Base-by-base conservation (phyloP, 2,888 invertebrate species). In the Apamea epomidion region DNA sequence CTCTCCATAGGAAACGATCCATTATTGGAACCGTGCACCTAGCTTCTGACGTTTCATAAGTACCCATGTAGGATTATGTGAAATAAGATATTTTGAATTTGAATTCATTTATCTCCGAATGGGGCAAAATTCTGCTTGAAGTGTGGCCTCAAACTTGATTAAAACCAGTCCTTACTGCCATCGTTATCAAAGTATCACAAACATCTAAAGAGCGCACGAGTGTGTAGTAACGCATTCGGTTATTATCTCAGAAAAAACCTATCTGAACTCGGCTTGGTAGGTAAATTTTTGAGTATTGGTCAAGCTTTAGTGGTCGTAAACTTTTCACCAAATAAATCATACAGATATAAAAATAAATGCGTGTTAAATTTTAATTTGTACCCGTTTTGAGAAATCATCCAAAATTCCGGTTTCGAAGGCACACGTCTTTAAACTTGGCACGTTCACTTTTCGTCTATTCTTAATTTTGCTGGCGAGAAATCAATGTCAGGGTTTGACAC, bases 381-480 rank as follows among this genome's bases (percentile, higher is more conserved):
- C 54, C 87, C 83, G 78, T 81, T 88, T 88, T 75, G 12, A 78
- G 79, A 81, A 82, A 81, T 82, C 78, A 76, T 67, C 54, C 58
- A 67, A 68, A 81, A 80, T 76, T 76, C 72, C 78, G 77, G 83
- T 87, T 87, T 60, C 45, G 76, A 75, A 72, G 29, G 58, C 48
- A 78, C 60, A 83, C 64, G 42, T 48, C 79, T 60, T 71, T 18
- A 68, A 85, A 82, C 69, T 89, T 89, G 87, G 88, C 84, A 83
- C 82, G 84, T 77, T 54, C 54, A 74, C 72, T 62, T 87, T 81
- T 75, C 73, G 45, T 84, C 80, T 85, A 84, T 86, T 88, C 81
- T 84, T 87, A 81, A 78, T 83, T 75, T 80, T 83, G 78, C 80
- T 89, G 89, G 87, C 87, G 74, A 83, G 74, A 78, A 82, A 84